A percentile compares a stretch with the other conserved stretches of the same genome.
Conservation (phyloP, 2,888 invertebrate genomes). For the Salpingus planirostris region DNA sequence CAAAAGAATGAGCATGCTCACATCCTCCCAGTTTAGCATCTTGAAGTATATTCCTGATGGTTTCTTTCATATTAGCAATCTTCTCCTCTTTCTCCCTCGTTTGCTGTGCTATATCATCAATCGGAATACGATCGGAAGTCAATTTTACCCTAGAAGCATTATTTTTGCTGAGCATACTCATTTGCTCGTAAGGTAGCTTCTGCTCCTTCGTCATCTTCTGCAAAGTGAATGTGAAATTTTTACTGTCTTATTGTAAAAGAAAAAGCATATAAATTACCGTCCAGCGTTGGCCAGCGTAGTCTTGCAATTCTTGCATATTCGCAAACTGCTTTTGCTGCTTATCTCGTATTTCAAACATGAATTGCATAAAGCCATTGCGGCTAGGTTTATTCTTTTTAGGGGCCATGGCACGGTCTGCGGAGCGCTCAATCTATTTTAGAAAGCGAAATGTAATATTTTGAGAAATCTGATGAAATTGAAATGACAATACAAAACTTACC, state of each 20-base stretch:
- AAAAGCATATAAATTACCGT: too few relatives aligned
- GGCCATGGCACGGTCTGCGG: too few relatives aligned
- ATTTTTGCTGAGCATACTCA: not conserved
- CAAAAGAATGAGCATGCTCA: too few relatives aligned
- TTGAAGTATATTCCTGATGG: not conserved
- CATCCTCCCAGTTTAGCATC: not conserved
- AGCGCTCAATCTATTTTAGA: too few relatives aligned
- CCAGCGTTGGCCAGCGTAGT: not conserved
- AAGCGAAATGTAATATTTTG: too few relatives aligned
- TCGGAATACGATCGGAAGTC: not conserved
- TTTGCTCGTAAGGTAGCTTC: not conserved
- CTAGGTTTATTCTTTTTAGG: slow-evolving; percentile 2
- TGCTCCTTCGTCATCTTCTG: not conserved
- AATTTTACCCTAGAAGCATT: not conserved
- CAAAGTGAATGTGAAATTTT: not conserved
- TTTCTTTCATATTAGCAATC: not conserved
- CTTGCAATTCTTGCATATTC: not conserved
- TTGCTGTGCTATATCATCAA: not conserved
- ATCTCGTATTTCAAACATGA: not conserved
- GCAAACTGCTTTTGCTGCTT: slow-evolving; percentile 5
- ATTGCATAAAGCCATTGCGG: slow-evolving; percentile 1
- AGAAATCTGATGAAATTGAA: too few relatives aligned
- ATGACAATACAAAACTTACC: too few relatives aligned
- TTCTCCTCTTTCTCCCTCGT: not conserved
- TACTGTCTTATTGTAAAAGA: too few relatives aligned